phyloP scores from a whole-genome alignment of 2,888 invertebrate genomes.

The Drosophila dives region DNA sequence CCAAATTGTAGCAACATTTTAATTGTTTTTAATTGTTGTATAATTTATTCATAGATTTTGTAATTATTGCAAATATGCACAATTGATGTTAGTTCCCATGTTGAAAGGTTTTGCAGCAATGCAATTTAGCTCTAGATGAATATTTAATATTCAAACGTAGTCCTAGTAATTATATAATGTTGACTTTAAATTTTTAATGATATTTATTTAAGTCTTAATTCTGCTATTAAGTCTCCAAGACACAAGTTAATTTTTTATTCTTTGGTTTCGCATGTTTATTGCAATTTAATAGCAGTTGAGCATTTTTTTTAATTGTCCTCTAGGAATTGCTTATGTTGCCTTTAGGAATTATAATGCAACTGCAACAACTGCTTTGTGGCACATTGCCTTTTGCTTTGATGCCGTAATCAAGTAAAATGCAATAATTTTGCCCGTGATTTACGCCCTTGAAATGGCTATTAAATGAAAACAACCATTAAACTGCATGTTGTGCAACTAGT shows the following conservation, averaged over 20 bases:
- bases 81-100: conserved; percentile 37
- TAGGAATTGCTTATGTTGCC: conserved; percentile 16
- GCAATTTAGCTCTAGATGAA: neutral
- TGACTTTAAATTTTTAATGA: neutral
- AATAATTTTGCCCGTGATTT: conserved; percentile 62
- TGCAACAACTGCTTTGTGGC: conserved; percentile 17
- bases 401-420: conserved; percentile 59
- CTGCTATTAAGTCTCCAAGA: too few relatives aligned
- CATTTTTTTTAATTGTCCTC: neutral
- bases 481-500: conserved; percentile 64
- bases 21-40: conserved; percentile 28
- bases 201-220: too few relatives aligned
- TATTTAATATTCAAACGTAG: neutral
- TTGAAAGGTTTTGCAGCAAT: conserved; percentile 24
- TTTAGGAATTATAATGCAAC: conserved; percentile 30
- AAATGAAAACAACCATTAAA: conserved; percentile 42
- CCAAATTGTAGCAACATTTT: neutral
- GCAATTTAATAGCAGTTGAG: conserved; percentile 2
- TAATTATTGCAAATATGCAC: conserved; percentile 35
- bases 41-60: conserved; percentile 30
- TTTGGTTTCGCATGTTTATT: neutral
- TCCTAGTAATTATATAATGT: neutral
- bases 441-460: conserved; percentile 64
- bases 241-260: too few relatives aligned
- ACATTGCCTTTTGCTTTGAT: conserved; percentile 29